Evolutionary conservation across 92 coral and sea anemone species (phyloP), one percentile per base, ranked within the genome.

Genomic region (Plumapathes pennacea): DNA sequence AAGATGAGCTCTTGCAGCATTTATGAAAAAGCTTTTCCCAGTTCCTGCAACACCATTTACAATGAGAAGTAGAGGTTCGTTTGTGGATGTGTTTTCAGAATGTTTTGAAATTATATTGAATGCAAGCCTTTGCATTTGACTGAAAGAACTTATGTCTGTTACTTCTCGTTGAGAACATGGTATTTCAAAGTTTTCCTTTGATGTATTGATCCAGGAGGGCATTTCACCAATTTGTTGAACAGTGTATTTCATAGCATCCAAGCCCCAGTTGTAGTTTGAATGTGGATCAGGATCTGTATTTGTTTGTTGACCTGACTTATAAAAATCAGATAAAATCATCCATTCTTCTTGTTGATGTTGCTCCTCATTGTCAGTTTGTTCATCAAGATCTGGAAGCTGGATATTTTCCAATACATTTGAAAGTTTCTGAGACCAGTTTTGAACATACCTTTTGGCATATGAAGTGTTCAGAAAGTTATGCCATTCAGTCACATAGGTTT

Each of bases 21-120:
- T 42, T 36, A 71, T 71, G 29, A 71, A 52, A 62, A 46, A 71
- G 61, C 78, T 59, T 71, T 71, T 71, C 23, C 78, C 71, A 46
- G 77, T 57, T 69, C 77, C 77, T 57, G 77, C 69, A 32, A 32
- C 77, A 45, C 77, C 77, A 69, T 56, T 69, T 71, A 71, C 49
- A 46, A 71, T 71, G 19, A 60, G 47, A 41, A 71, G 24, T 22
- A 71, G 62, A 48, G 71, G 34, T 71, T 71, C 50, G 24, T 60
- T 59, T 47, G 12, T 7, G 15, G 29, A n/a, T 27, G 42, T 49
- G 57, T 50, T 42, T 47, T 71, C 13, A 3, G 56, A 71, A 45
- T 61, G 77, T 29, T 46, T 22, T 22, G 57, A 30, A 30, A 58
- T 46, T 14, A 67, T 67, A 54, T 67, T 32, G 53, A 38, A 67